Base-by-base conservation (phyloP, 2,888 invertebrate species). In the Sphaerophoria taeniata region DNA sequence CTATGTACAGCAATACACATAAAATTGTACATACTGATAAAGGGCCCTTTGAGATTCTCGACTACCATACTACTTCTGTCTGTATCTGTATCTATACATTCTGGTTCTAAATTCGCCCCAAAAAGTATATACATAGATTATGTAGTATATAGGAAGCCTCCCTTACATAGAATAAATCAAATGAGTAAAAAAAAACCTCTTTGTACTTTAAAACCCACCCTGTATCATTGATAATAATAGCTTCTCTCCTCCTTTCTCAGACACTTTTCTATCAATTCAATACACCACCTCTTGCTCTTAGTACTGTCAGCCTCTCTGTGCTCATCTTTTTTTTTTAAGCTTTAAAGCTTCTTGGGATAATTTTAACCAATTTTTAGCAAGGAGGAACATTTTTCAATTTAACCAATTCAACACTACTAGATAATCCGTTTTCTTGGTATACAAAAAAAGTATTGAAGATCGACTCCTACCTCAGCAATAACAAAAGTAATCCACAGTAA, bases 121-220 rank as follows among this genome's bases (percentile, higher is more conserved):
- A 47, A 51, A 53, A 65, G 76, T 75, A 79, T 60, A 24, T 24
- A 24, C 24, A 24, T 2, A 24, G 1, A 24, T 24, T 24, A 24
- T 24, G 24, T 24, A 24, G 1, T 24, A 24, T 24, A 84, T 75
- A 84, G 83, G 70, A 78, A 79, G 83, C 83, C 51, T 83, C 73
- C 73, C 78, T 74, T 83, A 83, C 24, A 63, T 69, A 61, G 7
- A 67, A 71, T 33, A 49, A 56, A 14, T 5, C 61, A 61, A 82
- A 63, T 67, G 24, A 43, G 43, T 9, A 43, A 12, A 3, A 67
- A 65, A 49, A 43, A 36, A 9, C 39, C 9, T 9, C 43, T 14
- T 69, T 76, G 72, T 72, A 76, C 72, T 81, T 69, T 45, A 56
- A 85, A 76, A 85, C 75, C 72, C 76, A 85, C 85, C 85, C 81